Base-by-base conservation (phyloP, 2,797 vertebrate genomes). In the Oryzias sinensis region DNA sequence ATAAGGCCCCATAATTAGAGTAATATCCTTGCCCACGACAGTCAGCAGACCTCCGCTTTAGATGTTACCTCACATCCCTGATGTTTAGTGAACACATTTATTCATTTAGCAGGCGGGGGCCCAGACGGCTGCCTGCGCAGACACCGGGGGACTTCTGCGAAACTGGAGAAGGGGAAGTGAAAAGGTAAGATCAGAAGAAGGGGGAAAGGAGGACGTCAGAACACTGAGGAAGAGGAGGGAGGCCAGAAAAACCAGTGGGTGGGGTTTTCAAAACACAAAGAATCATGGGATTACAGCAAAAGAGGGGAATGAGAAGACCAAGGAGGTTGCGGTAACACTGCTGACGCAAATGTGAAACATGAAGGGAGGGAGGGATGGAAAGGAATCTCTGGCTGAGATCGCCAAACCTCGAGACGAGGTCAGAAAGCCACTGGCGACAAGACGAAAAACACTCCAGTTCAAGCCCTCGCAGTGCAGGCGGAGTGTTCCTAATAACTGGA, bases 311-410 rank as follows among this genome's bases (percentile, higher is more conserved):
- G 54, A 53, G 68, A 44, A 60, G 57, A 52, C 49, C 53, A 73
- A 67, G 60, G 77, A 65, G 56, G 68, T 49, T 90, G 91, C 9
- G 90, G 90, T 89, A 83, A 86, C 83, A 62, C 49, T 83, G 82
- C 88, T 91, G 88, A 91, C 89, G 91, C 89, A 91, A 86, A 87
- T 84, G 74, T 78, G 77, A 85, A 90, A 84, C 87, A 82, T 14
- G 59, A 80, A 80, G 76, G 71, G 76, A 81, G 80, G 81, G 69
- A 81, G 74, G 67, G 80, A 80, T 76, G 84, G 81, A 88, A 87
- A 87, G 83, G 88, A 90, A 87, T 90, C 83, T 88, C 70, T 84
- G 82, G 77, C 85, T 82, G 79, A 53, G 72, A 85, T 81, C 74
- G 51, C 48, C 74, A 87, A 87, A 87, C 88, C 88, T 85, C 87